phyloP scores from a whole-genome alignment of 2,888 invertebrate genomes.

The Yponomeuta cagnagella region DNA sequence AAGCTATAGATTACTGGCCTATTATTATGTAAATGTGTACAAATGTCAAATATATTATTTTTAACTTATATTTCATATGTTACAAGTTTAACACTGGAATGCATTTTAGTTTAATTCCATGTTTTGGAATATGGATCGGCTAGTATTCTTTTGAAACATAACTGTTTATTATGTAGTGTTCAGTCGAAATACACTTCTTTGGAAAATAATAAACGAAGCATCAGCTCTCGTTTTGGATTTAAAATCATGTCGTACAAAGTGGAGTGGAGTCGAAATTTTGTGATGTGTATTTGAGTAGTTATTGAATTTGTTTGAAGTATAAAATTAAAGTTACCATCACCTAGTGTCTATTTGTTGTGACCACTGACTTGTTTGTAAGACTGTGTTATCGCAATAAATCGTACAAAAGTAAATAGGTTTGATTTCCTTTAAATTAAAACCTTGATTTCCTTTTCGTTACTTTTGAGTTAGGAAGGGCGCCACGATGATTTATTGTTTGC shows the following conservation, averaged over 20 bases:
- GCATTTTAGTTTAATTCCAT: constrained; percentile 38
- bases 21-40: constrained; percentile 58
- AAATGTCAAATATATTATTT: constrained; percentile 37
- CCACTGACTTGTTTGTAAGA: constrained; percentile 65
- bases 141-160: not conserved
- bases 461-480: too few species aligned
- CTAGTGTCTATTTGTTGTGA: constrained; percentile 58
- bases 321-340: constrained; percentile 60
- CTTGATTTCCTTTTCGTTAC: too few species aligned
- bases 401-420: constrained; percentile 46
- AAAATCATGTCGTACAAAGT: constrained; percentile 1
- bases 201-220: not conserved
- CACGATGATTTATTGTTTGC: too few species aligned
- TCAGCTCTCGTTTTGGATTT: constrained; percentile 3
- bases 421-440: constrained; percentile 5
- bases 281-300: constrained; percentile 35
- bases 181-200: not conserved
- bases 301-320: constrained; percentile 13
- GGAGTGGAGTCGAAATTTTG: constrained; percentile 45
- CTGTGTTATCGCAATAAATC: constrained; percentile 71
- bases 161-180: not conserved
- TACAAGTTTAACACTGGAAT: constrained; percentile 48
- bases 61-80: constrained; percentile 36
- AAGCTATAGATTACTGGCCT: constrained; percentile 8
- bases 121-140: not conserved